Evolutionary conservation across 2,113 vertebrate genomes (phyloP).

Genomic region (Laterallus jamaicensis): DNA sequence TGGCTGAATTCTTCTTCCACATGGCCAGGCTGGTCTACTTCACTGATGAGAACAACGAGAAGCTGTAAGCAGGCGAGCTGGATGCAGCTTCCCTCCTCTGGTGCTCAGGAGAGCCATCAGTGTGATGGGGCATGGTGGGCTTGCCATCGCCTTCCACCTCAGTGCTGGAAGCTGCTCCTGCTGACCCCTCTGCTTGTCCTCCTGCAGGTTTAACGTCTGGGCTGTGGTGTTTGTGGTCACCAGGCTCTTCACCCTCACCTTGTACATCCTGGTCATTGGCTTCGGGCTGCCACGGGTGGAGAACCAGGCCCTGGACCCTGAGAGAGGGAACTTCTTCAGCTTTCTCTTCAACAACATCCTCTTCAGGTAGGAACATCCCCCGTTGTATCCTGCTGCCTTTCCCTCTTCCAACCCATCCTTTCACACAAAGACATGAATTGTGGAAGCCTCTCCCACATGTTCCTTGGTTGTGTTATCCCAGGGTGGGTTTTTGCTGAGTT

Average conservation of each 20-base stretch:
- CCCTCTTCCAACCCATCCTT: neutral
- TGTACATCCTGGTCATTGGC: conserved; percentile 91
- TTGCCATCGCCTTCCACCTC: neutral
- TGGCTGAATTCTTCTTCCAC: conserved; percentile 91
- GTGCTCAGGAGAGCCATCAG: neutral
- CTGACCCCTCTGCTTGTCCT: neutral
- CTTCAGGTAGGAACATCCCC: conserved; percentile 81
- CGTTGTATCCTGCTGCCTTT: neutral
- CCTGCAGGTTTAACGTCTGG: conserved; percentile 91
- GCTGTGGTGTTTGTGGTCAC: conserved; percentile 89
- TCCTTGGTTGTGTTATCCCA: neutral
- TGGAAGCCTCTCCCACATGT: neutral
- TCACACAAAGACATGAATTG: neutral
- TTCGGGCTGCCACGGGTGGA: conserved; percentile 91
- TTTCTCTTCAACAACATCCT: conserved; percentile 86
- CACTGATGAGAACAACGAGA: conserved; percentile 92
- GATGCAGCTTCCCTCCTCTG: fast-evolving
- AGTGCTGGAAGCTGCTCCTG: neutral
- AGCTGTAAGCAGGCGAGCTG: conserved; percentile 81
- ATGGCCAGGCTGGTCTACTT: conserved; percentile 91
- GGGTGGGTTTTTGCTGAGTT: neutral
- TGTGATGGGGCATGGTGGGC: neutral
- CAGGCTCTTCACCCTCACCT: conserved; percentile 90
- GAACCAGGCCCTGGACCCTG: conserved; percentile 85
- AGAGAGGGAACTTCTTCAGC: conserved; percentile 84